phyloP scores from a whole-genome alignment of 2,113 vertebrate genomes.

The Damaliscus lunatus region DNA sequence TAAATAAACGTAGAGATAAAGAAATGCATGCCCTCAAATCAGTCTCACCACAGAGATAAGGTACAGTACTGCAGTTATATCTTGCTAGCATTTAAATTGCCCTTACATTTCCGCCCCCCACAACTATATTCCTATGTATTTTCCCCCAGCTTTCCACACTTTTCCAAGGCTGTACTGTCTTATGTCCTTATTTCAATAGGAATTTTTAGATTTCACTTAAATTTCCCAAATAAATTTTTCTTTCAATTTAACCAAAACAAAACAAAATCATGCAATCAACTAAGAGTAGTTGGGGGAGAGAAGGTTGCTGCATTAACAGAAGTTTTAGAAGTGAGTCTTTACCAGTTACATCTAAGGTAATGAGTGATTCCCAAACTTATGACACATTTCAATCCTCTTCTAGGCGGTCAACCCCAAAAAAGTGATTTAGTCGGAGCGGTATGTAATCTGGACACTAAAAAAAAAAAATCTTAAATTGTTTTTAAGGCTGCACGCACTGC shows the following conservation, averaged over 20 bases:
- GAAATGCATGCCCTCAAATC: not conserved
- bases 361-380: not conserved
- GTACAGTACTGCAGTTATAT: not conserved
- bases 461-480: not conserved
- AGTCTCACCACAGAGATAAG: not conserved
- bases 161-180: not conserved
- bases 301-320: not conserved
- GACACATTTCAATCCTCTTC: not conserved
- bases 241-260: not conserved
- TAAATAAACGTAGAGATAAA: not conserved
- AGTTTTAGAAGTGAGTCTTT: not conserved
- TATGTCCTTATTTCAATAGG: not conserved
- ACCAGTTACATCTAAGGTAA: not conserved
- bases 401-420: not conserved
- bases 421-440: not conserved
- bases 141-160: not conserved
- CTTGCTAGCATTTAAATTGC: not conserved
- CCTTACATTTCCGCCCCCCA: accelerated
- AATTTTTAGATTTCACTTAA: not conserved
- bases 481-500: not conserved
- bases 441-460: not conserved
- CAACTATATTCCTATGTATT: not conserved
- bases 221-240: not conserved
- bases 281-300: not conserved
- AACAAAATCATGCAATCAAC: not conserved